These are phyloP conservation scores for Ramphastos sulfuratus DNA, from an alignment of 2,113 vertebrate genomes.

Conservation along the genomic window DNA sequence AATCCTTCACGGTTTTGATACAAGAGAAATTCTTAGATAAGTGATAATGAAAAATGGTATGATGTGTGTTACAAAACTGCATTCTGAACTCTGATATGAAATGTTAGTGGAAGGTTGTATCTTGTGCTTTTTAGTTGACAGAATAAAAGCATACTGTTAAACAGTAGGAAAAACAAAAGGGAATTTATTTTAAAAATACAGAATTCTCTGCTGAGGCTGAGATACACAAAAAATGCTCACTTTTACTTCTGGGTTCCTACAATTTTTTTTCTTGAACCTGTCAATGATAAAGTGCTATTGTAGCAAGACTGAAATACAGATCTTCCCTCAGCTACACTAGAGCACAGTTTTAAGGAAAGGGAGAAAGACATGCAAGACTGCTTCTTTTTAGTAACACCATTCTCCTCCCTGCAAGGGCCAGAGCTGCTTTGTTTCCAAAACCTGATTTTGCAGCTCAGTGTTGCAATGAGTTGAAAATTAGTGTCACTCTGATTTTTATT, in stretches of 20 bases:
- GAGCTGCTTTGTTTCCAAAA: not conserved
- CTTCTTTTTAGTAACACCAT: not conserved
- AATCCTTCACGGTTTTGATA: constrained; percentile 15
- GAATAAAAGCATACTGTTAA: not conserved
- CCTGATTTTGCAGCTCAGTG: not conserved
- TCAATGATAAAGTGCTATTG: not conserved
- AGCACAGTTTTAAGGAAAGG: not conserved
- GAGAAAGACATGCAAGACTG: not conserved
- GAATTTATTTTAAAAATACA: not conserved
- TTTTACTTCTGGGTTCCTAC: not conserved
- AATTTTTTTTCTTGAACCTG: not conserved
- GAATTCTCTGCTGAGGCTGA: constrained; percentile 1
- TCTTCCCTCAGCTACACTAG: not conserved
- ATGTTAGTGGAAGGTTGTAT: not conserved
- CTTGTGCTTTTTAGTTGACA: not conserved
- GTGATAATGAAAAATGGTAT: constrained; percentile 1
- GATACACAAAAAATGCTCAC: not conserved
- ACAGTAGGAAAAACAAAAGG: not conserved
- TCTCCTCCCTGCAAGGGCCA: not conserved
- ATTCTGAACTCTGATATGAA: constrained; percentile 17
- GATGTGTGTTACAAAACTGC: constrained; percentile 19
- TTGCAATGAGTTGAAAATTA: not conserved
- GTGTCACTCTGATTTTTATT: not conserved
- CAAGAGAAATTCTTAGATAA: not conserved
- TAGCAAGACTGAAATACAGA: not conserved